Evolutionary conservation across 1,140 invertebrate genomes (phyloP), one percentile per base, ranked within the genome.

Genomic region (Caenorhabditis tropicalis): DNA sequence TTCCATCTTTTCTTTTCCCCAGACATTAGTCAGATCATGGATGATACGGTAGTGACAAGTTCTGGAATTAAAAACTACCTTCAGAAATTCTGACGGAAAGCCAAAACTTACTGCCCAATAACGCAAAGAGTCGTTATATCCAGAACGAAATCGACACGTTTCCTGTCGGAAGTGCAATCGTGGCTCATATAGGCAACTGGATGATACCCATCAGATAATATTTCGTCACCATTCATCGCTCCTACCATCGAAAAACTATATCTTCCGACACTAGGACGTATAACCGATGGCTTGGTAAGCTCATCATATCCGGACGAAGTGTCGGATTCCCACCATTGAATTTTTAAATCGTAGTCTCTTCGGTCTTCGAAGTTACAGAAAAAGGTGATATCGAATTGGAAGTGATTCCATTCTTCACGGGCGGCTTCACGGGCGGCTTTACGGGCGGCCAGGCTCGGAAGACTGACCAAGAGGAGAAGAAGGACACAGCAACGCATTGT

Each of bases 31-130:
- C 29, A 65, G 15, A 33, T 65, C 58, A 0, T 16, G 33, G 58
- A 65, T 65, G 31, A 65, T 36, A 16, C 58, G 58, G 21, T 65
- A 65, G 31, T 65, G 58, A n/a, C 58, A 65, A 56, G 21, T 27
- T 10, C 53, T 56, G 51, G 51, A 56, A 24, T 27, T 27, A 7
- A 27, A 56, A 27, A 27, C 21, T 56, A 27, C 9, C 21, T 9
- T 27, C 7, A 9, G 51, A 7, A 1, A 27, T 7, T n/a, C n/a
- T n/a, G n/a, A 56, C 15, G 7, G 0, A 56, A 56, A 56, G 9
- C 9, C 2, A 56, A 56, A 56, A 56, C 53, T 56, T 24, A 56
- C 53, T 65, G 29, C 36, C 58, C 58, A 65, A 65, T 36, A 19
- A 19, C 29, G 19, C 58, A 65, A n/a, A 65, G 58, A 33, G 12